These are phyloP conservation scores for Empis livida DNA, from an alignment of 2,888 invertebrate species.

Conservation along the genomic window DNA sequence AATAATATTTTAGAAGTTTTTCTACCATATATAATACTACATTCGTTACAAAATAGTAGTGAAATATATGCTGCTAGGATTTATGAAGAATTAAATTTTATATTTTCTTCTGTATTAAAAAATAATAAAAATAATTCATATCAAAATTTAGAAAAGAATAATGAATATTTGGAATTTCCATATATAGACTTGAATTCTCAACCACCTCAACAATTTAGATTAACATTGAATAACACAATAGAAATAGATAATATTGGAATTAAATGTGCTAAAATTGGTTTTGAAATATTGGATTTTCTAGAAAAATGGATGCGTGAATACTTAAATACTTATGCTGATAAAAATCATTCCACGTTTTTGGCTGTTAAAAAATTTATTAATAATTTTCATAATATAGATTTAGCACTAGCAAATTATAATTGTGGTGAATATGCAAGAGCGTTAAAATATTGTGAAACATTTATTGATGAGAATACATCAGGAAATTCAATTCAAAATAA, in stretches of 20 bases:
- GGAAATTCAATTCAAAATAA: background rate
- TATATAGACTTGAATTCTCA: constrained; percentile 5
- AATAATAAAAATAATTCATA: constrained; percentile 15
- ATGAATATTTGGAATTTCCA: constrained; percentile 2
- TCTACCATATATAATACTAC: constrained; percentile 58
- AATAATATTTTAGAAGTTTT: constrained; percentile 57
- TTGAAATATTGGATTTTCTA: constrained; percentile 60
- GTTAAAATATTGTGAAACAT: constrained; percentile 59
- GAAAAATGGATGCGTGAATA: constrained; percentile 60
- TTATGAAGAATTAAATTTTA: constrained; percentile 38
- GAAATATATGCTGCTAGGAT: constrained; percentile 35
- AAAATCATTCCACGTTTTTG: constrained; percentile 16
- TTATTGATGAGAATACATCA: constrained; percentile 37
- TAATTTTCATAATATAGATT: constrained; percentile 46
- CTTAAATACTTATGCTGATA: constrained; percentile 29
- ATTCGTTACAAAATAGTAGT: constrained; percentile 44
- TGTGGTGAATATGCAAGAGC: constrained; percentile 65
- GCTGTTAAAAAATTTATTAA: constrained; percentile 31
- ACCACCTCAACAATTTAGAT: constrained; percentile 6
- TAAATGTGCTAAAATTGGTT: constrained; percentile 55
- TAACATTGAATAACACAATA: constrained; percentile 10
- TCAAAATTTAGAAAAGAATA: constrained; percentile 6
- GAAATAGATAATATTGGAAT: constrained; percentile 36
- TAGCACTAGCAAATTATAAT: constrained; percentile 60
- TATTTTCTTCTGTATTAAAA: constrained; percentile 38